A percentile compares a stretch with the other conserved stretches of the same genome.
Evolutionary conservation across 2,113 vertebrate species (phyloP).

Genomic region (Pardalotus punctatus): DNA sequence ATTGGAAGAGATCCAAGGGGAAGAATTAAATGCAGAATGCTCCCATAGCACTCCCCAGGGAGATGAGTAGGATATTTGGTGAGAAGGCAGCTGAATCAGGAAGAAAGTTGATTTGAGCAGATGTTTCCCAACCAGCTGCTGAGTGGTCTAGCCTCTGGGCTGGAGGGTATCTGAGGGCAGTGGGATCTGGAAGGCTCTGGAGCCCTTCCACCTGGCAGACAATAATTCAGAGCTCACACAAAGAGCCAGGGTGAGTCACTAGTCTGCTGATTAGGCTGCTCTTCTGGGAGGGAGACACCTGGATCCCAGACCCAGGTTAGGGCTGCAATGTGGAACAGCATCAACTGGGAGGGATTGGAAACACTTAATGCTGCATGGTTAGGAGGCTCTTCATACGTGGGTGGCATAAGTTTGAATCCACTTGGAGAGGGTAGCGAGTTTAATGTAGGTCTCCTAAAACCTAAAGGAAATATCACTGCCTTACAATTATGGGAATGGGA

Average conservation of each 20-base stretch:
- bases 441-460: neutral
- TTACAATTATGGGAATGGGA: neutral
- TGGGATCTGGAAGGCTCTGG: neutral
- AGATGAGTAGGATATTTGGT: neutral
- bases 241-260: constrained; percentile 49
- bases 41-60: neutral
- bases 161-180: constrained; percentile 48
- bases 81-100: constrained; percentile 55
- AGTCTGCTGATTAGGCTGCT: constrained; percentile 63
- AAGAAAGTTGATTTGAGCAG: constrained; percentile 35
- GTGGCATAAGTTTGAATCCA: neutral
- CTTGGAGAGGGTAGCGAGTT: neutral
- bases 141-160: constrained; percentile 36
- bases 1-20: neutral
- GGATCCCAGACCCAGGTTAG: neutral
- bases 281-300: constrained; percentile 47
- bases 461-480: neutral
- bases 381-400: neutral
- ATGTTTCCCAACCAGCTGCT: constrained; percentile 51
- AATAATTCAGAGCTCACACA: constrained; percentile 29
- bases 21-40: neutral
- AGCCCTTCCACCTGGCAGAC: constrained; percentile 37
- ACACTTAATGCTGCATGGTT: neutral
- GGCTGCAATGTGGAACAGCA: neutral
- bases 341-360: constrained; percentile 6